Evolutionary conservation across 2,888 invertebrate species (phyloP), one percentile per base, ranked within the genome.

Genomic region (Drosophila macrothrix): DNA sequence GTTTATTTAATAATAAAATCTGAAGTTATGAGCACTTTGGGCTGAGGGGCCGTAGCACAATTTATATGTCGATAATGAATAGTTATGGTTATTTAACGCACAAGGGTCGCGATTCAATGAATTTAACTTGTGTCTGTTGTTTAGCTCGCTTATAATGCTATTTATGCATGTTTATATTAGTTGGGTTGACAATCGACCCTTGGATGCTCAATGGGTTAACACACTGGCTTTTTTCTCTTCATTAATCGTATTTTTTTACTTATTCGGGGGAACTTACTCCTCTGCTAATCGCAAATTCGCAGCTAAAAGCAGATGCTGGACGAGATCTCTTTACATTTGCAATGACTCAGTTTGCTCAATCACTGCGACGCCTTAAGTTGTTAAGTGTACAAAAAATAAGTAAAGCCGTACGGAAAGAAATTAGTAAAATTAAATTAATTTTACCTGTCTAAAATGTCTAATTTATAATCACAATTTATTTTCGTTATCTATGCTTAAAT

Each of bases 31-130:
- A 90, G 82, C 78, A 74, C 74, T 78, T 65, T 49, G 60, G 54
- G 56, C 56, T 28, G 67, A 55, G 68, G 67, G 76, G 67, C 69
- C 39, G 49, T 28, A 61, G 62, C 72, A 74, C 72, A 73, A 82
- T 76, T 91, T 82, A 89, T 89, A 77, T 82, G 80, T 77, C 90
- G 85, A 89, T 89, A 89, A 89, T 89, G 89, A 89, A 89, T 89
- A 89, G 89, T 89, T 89, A 89, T 91, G 81, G 88, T 74, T 80
- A 78, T 88, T 87, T 83, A 83, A 82, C 80, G 77, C 72, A 37
- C 6, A 52, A 73, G 58, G 59, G 78, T 81, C 76, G 80, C 73
- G 52, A 41, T 65, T 67, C 65, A 67, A 53, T 69, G 63, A 63
- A 64, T 76, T 73, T 60, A 67, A 60, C 62, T 78, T 90, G 52